Base-by-base conservation (phyloP, 2,888 invertebrate species). In the Lithophane semibrunnea region DNA sequence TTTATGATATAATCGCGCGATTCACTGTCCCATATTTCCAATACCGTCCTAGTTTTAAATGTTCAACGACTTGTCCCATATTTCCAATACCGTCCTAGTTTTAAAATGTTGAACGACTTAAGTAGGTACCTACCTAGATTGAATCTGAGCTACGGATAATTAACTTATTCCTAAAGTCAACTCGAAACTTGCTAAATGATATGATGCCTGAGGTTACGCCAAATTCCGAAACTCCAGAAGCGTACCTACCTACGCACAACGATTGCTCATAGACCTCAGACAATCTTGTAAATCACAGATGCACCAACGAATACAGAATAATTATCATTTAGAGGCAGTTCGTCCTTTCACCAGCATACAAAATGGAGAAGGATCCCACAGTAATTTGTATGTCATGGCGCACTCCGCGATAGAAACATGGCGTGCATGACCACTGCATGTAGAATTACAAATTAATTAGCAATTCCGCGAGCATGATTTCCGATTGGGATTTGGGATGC, bases 361-460 rank as follows among this genome's bases (percentile, higher is more conserved):
- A 75, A 69, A 72, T 58, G 24, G 61, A 79, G 75, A 78, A 29
- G 65, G 75, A 79, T 86, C 73, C 66, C 75, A 86, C 80, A 77
- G 60, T 77, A 10, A 80, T 86, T 84, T 83, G 84, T 84, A 80
- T 79, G 71, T 49, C 24, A 47, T 44, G 37, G 21, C 49, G 73
- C 49, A 54, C 65, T 69, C 18, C 42, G 10, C 49, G 65, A 76
- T 69, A 72, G 29, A 58, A 79, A 74, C 76, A 67, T 69, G 29
- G 69, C 65, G 69, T 74, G 72, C 68, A 60, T 63, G 75, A 47
- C 56, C 56, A 61, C 18, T 68, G 75, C 77, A 71, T 83, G 54
- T 61, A 77, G 49, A 85, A 83, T 77, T 63, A 71, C 61, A 71
- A 75, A 86, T 78, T 68, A 78, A 84, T 77, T 84, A 71, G 37